Percentiles rank a stretch among this genome's conserved stretches.
phyloP scores from a whole-genome alignment of 1,140 invertebrate genomes.

The Homarus americanus region DNA sequence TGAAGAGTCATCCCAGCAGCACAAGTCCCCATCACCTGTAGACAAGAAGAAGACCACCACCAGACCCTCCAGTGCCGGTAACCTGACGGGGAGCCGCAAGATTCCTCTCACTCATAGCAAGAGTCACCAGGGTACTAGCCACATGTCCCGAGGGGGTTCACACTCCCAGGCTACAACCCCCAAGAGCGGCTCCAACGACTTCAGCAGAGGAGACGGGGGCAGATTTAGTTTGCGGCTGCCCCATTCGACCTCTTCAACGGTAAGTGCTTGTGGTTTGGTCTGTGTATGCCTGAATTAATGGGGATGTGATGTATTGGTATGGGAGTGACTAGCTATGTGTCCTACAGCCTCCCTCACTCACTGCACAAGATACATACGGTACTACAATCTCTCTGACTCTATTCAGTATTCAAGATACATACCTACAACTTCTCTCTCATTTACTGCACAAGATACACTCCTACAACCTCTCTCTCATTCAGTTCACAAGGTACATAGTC shows the following conservation, averaged over 20 bases:
- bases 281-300: too few relatives aligned
- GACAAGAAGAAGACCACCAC: constrained; percentile 74
- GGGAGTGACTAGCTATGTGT: too few relatives aligned
- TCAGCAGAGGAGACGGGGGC: constrained; percentile 83
- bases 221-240: constrained; percentile 82
- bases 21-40: constrained; percentile 69
- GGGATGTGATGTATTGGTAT: too few relatives aligned
- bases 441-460: too few relatives aligned
- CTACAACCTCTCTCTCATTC: too few relatives aligned
- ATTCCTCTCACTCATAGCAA: constrained; percentile 70
- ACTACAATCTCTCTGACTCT: too few relatives aligned
- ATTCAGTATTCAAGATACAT: too few relatives aligned
- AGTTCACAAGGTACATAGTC: too few relatives aligned
- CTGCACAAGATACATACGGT: too few relatives aligned
- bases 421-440: too few relatives aligned
- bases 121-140: constrained; percentile 19
- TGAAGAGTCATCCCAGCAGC: constrained; percentile 72
- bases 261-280: constrained; percentile 21
- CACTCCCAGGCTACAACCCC: constrained; percentile 13
- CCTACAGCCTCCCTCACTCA: too few relatives aligned
- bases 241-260: constrained; percentile 76
- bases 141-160: background rate
- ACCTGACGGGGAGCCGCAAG: constrained; percentile 32
- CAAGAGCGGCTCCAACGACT: constrained; percentile 75
- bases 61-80: constrained; percentile 61